Base-by-base conservation (phyloP, 2,113 vertebrate genomes). In the Microcebus murinus region DNA sequence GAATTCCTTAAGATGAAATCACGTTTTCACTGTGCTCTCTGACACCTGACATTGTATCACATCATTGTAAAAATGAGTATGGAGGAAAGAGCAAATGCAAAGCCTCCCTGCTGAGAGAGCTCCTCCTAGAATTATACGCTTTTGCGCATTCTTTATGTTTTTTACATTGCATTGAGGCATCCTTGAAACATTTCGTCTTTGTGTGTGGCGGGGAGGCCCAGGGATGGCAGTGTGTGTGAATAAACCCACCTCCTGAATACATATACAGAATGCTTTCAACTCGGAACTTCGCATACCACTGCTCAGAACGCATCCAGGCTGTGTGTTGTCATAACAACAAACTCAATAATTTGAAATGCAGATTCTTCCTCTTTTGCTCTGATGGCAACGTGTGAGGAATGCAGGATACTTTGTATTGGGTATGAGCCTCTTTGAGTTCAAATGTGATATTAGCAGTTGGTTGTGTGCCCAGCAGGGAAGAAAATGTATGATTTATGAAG, bases 301-400 rank as follows among this genome's bases (percentile, higher is more conserved):
- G 95, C 94, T 25, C 92, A 77, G 88, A 93, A 96, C 87, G 93
- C 81, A 98, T 94, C 91, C 84, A 39, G 73, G 94, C 92, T 48
- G 25, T 14, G 97, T 97, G 98, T 98, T 99, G 98, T 98, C 98
- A 98, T 98, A 98, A 98, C 98, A 98, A 98, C 98, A 98, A 98
- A 98, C 45, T 42, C 93, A 92, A 31, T 52, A 93, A 98, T 98
- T 98, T 98, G 98, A 98, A 98, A 98, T 98, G 98, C 98, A 98
- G 98, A 98, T 98, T 98, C 96, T 91, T 96, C 87, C n/a, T 96
- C 97, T 96, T 97, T 91, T 39, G 87, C 61, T 94, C 97, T 87
- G 97, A 97, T 94, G 90, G 98, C 95, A 96, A 95, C 97, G 92
- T 45, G 65, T 31, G 96, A 96, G 94, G 97, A 97, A 98, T 29